Conservation (phyloP, 2,888 invertebrate species). For the Mystacides longicornis region DNA sequence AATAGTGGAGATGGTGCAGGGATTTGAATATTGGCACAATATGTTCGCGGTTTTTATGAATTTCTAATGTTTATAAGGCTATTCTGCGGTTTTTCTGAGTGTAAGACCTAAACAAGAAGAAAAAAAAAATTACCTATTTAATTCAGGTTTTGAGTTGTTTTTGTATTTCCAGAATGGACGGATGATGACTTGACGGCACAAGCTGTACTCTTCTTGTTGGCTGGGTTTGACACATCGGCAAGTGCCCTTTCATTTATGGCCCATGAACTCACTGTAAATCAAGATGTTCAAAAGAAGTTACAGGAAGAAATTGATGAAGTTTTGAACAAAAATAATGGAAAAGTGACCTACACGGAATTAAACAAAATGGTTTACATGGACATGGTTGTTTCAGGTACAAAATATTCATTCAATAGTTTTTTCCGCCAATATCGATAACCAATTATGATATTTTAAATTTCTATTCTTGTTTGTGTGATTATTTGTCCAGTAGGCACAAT, state of each 20-base stretch:
- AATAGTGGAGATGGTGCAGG: too few relatives aligned
- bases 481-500: too few relatives aligned
- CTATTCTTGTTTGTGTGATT: too few relatives aligned
- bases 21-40: too few relatives aligned
- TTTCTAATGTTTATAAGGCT: neutral
- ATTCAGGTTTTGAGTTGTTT: neutral
- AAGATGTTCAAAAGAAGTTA: slow-evolving; percentile 33
- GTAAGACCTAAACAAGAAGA: neutral
- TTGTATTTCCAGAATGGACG: slow-evolving; percentile 30
- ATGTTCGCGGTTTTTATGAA: too few relatives aligned
- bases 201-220: slow-evolving; percentile 34
- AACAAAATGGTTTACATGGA: slow-evolving; percentile 39
- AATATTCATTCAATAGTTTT: too few relatives aligned
- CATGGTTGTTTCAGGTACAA: slow-evolving; percentile 52
- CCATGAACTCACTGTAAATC: slow-evolving; percentile 34
- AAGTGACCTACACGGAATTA: slow-evolving; percentile 40
- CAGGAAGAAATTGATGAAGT: slow-evolving; percentile 32
- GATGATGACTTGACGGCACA: slow-evolving; percentile 34
- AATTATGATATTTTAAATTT: too few relatives aligned
- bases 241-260: slow-evolving; percentile 32
- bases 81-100: too few relatives aligned
- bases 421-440: too few relatives aligned
- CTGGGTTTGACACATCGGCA: slow-evolving; percentile 35
- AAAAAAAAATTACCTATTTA: too few relatives aligned
- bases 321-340: slow-evolving; percentile 33